Conservation (phyloP, 2,888 invertebrate species). For the Tenthredo scrophulariae region DNA sequence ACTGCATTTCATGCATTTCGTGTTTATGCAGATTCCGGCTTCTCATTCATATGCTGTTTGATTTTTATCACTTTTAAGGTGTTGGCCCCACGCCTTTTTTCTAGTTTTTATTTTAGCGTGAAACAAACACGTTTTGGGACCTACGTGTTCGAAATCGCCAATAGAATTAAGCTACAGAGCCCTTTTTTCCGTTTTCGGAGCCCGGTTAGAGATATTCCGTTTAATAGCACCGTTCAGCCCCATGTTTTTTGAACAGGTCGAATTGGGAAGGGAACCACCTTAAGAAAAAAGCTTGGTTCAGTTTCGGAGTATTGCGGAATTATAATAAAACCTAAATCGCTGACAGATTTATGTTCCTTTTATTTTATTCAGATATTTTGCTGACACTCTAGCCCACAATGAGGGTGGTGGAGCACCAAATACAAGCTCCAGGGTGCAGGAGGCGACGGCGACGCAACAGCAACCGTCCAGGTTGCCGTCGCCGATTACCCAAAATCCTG, state of each 20-base stretch:
- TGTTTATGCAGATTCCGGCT: background rate
- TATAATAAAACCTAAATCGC: background rate
- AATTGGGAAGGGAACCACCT: too few relatives aligned
- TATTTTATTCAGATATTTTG: constrained; percentile 77
- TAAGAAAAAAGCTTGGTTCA: background rate
- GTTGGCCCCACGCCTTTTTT: too few relatives aligned
- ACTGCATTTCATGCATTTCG: background rate
- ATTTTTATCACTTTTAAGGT: background rate
- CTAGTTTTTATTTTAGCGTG: too few relatives aligned
- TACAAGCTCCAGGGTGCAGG: constrained; percentile 68
- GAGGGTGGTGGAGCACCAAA: constrained; percentile 73
- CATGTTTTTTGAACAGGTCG: too few relatives aligned
- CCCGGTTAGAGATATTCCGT: too few relatives aligned
- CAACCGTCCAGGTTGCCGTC: constrained; percentile 68
- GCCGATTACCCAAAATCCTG: constrained; percentile 71
- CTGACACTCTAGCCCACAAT: constrained; percentile 79
- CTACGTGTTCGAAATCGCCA: too few relatives aligned
- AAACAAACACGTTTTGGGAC: too few relatives aligned
- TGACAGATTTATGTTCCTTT: background rate
- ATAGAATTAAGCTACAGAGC: too few relatives aligned
- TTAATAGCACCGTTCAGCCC: too few relatives aligned
- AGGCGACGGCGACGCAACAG: constrained; percentile 65
- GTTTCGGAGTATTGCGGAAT: background rate
- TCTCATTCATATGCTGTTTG: background rate
- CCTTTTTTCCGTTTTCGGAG: too few relatives aligned